These are phyloP conservation scores for Apis mellifera DNA, from an alignment of 1,140 invertebrate species.

Conservation along the genomic window Amel_HAv3.1 CM009943.2:6410001-6410500, in stretches of 20 bases:
- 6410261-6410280: not conserved
- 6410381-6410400: slow-evolving; percentile 56
- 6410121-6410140: not conserved
- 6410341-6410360: slow-evolving; percentile 63
- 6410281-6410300: slow-evolving; percentile 5
- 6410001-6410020: too few relatives aligned
- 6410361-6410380: slow-evolving; percentile 74
- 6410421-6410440: not conserved
- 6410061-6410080: too few relatives aligned
- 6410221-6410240: slow-evolving; percentile 3
- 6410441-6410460: slow-evolving; percentile 34
- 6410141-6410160: not conserved
- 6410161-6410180: too few relatives aligned
- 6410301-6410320: not conserved
- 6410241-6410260: not conserved
- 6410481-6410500: not conserved
- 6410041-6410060: too few relatives aligned
- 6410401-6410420: not conserved
- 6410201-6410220: not conserved
- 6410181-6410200: not conserved
- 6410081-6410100: too few relatives aligned
- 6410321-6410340: slow-evolving; percentile 24
- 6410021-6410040: too few relatives aligned
- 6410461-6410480: slow-evolving; percentile 1
- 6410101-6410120: too few relatives aligned